A percentile compares a stretch with the other conserved stretches of the same genome.
phyloP scores from a whole-genome alignment of 2,113 vertebrate genomes.

The Dasyurus viverrinus region DNA sequence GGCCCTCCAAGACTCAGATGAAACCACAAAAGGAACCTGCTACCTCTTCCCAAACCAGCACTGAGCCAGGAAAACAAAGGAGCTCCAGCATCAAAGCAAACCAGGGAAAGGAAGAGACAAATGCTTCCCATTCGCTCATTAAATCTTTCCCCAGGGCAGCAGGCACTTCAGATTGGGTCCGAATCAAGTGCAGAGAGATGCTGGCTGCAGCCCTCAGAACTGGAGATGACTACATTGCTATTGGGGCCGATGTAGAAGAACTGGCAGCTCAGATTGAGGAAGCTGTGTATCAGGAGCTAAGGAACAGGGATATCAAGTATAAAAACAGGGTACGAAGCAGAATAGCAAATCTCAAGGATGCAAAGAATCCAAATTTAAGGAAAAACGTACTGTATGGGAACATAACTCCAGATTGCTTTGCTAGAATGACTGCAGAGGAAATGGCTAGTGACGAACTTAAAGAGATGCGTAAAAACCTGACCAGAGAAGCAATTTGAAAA shows the following conservation, averaged over 20 bases:
- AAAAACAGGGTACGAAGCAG: slow-evolving; percentile 98
- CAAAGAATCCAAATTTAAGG: slow-evolving; percentile 97
- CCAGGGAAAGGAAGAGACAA: slow-evolving; percentile 91
- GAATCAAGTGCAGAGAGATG: slow-evolving; percentile 97
- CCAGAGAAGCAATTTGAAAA: slow-evolving; percentile 99
- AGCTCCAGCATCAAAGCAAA: slow-evolving; percentile 91
- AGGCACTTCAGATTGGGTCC: slow-evolving; percentile 93
- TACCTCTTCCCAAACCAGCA: slow-evolving; percentile 94
- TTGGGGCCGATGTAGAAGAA: slow-evolving; percentile 96
- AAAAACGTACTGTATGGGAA: slow-evolving; percentile 97
- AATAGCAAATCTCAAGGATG: slow-evolving; percentile 97
- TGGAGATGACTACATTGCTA: slow-evolving; percentile 95
- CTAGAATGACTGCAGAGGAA: slow-evolving; percentile 98
- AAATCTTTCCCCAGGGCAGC: slow-evolving; percentile 95
- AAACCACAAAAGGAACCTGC: slow-evolving; percentile 95
- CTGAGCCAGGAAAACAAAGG: slow-evolving; percentile 97
- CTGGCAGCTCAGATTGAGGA: slow-evolving; percentile 98
- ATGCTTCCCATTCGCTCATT: slow-evolving; percentile 90
- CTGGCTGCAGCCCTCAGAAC: slow-evolving; percentile 88
- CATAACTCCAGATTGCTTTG: slow-evolving; percentile 95
- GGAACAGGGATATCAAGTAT: slow-evolving; percentile 98
- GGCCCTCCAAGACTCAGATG: slow-evolving; percentile 87
- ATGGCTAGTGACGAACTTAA: slow-evolving; percentile 99
- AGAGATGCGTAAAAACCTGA: slow-evolving; percentile 98
- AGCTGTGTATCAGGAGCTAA: slow-evolving; percentile 96